Evolutionary conservation across 2,797 vertebrate species (phyloP), one percentile per base, ranked within the genome.

Genomic region (Cuculus canorus): DNA sequence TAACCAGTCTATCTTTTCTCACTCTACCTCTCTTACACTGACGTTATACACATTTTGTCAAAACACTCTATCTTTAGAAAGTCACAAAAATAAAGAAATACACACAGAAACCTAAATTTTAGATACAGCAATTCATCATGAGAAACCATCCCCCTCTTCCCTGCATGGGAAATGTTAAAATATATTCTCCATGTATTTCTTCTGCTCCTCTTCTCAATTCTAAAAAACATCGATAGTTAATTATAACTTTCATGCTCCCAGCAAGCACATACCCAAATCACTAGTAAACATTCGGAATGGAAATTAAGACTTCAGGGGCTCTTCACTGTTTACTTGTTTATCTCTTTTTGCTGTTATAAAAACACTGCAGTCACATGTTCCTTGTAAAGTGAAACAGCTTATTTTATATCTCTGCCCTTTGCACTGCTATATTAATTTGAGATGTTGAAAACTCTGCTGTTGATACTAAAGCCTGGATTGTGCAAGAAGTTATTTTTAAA

Each of bases 401-500:
- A 11, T 66, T 93, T 92, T 60, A 8, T 13, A 54, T 23, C 69
- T 77, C 56, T 85, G 60, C 59, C 64, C 64, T 82, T 64, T 78
- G 71, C 32, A 3, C 5, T 64, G 54, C 76, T 64, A 9, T 71
- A 33, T 68, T 64, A 86, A 90, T 59, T 21, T 64, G 56, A 94
- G n/a, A 22, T 3, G 2, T 13, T 77, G 65, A 81, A 88, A 90
- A 81, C 54, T 37, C 76, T 79, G 77, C 30, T 69, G 18, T 25
- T 61, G 66, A 88, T 71, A 87, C 37, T 54, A 64, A 53, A 33
- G 45, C 41, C 57, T 27, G 22, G 73, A 75, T 52, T 86, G 59
- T 68, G 47, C 82, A 92, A 94, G 73, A 13, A 48, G 60, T 48
- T 94, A 60, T 86, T 95, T 84, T 79, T 63, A 70, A 82, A 95